Base-by-base conservation (phyloP, 2,797 vertebrate genomes). In the Hipposideros larvatus region DNA sequence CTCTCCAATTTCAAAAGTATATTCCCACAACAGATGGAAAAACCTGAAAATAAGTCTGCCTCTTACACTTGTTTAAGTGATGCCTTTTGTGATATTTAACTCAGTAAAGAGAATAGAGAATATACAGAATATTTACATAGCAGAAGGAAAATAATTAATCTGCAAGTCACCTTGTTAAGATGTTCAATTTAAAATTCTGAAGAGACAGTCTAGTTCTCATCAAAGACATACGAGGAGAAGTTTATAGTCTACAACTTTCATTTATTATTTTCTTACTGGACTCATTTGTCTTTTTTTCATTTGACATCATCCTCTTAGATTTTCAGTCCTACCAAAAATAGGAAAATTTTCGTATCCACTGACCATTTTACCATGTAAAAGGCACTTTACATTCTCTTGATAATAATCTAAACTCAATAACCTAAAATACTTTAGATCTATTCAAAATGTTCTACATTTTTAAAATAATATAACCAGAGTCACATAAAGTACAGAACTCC, bases 31-130 rank as follows among this genome's bases (percentile, higher is more conserved):
- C 70, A 96, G 84, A 96, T 95, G 75, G 92, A 97, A 98, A 73
- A 11, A 97, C 91, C 96, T 97, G 96, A 98, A 97, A 97, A 87
- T 95, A 96, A 87, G 92, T 88, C 95, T 97, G 61, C 16, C 19
- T 96, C 94, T 57, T 24, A 26, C 31, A 95, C 37, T 5, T 74
- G 55, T 91, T 96, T 93, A 71, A 85, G 94, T 92, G 74, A 53
- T 11, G 61, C 4, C 83, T 95, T 90, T 31, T 94, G 46, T 96
- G 21, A 80, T 65, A 93, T 41, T 57, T 26, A 90, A n/a, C 0
- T 26, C 11, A 66, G 41, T 82, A 74, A 94, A 91, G 15, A 2
- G 16, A 96, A 26, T 28, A 80, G 5, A 59, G 90, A 90, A 92
- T 37, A 80, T 65, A 59, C 21, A 79, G 4, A 73, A 24, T 79